A percentile compares a stretch with the other conserved stretches of the same genome.
phyloP scores from a whole-genome alignment of 1,140 invertebrate species.

The Drosophila grimshawi region DNA sequence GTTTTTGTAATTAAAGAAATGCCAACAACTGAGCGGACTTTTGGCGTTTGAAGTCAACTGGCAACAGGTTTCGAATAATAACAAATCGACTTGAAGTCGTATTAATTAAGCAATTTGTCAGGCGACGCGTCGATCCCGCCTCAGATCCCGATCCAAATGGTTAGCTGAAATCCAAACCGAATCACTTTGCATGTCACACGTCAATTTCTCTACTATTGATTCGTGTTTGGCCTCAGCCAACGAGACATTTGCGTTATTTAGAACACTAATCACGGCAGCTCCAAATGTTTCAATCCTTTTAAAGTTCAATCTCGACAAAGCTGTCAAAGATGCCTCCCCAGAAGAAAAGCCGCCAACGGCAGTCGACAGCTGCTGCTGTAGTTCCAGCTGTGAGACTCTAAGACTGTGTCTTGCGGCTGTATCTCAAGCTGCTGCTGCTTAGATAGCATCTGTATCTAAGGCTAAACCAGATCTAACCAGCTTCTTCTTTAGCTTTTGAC shows the following conservation, averaged over 20 bases:
- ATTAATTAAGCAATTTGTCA: slow-evolving; percentile 83
- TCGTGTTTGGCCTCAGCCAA: slow-evolving; percentile 30
- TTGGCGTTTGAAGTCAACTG: slow-evolving; percentile 38
- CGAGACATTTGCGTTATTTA: slow-evolving; percentile 64
- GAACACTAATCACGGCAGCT: slow-evolving; percentile 75
- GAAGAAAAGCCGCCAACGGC: slow-evolving; percentile 62
- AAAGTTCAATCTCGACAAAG: slow-evolving; percentile 33
- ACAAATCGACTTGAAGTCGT: slow-evolving; percentile 70
- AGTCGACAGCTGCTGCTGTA: slow-evolving; percentile 47
- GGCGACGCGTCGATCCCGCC: slow-evolving; percentile 47
- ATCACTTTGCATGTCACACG: slow-evolving; percentile 66
- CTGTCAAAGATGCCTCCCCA: slow-evolving; percentile 33
- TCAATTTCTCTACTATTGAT: slow-evolving; percentile 59
- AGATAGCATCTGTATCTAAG: neutral
- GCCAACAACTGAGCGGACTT: slow-evolving; percentile 59
- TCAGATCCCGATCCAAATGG: slow-evolving; percentile 44
- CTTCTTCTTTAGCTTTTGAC: slow-evolving; percentile 35
- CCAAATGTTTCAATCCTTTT: slow-evolving; percentile 72
- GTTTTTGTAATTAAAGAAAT: slow-evolving; percentile 63
- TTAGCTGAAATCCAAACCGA: slow-evolving; percentile 1
- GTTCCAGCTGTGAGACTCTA: slow-evolving; percentile 24
- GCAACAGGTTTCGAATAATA: slow-evolving; percentile 39
- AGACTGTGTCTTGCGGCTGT: slow-evolving; percentile 2
- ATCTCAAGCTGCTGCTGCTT: neutral
- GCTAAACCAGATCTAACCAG: slow-evolving; percentile 56